Evolutionary conservation across 1,140 invertebrate species (phyloP), one percentile per base, ranked within the genome.

Genomic region (Drosophila littoralis): DNA sequence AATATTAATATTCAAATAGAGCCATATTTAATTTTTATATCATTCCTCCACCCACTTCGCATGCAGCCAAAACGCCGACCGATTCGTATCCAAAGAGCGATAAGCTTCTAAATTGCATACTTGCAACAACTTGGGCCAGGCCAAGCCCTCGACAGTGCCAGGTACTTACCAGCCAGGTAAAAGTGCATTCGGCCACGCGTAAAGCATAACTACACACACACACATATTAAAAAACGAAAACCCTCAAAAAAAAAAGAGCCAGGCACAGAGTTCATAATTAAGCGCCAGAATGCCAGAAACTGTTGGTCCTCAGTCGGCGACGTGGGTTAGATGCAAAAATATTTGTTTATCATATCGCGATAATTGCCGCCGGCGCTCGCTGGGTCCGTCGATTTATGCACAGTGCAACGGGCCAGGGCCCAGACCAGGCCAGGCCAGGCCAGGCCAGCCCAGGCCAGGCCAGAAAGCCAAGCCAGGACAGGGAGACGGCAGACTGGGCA

Each of bases 271-370:
- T 90, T 89, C 84, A 89, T 89, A 89, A 89, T 89, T 89, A 89
- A 89, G 84, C 84, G 84, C 85, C 84, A 86, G 82, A 85, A 86
- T 85, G 70, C 77, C 78, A 79, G 64, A 75, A 81, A 85, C 64
- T 78, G 68, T 80, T 78, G 82, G 67, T 10, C 73, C 82, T 72
- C 81, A 69, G 63, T 51, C 52, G 60, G 48, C 67, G 54, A 65
- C 69, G 69, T 77, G 70, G 75, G 80, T 84, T 89, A 89, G 84
- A 89, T 89, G 84, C 84, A 89, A 89, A 72, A 89, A 89, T 89
- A 89, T 89, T 89, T 89, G 84, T 89, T 89, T 89, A 89, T 89
- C 84, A 89, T 81, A 89, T 89, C 77, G 81, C 84, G 85, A 84
- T 90, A 90, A 90, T 89, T 89, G 84, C 84, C 84, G 75, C 66